These are phyloP conservation scores for Cephonodes hylas DNA, from an alignment of 2,888 invertebrate genomes.

Conservation along the genomic window DNA sequence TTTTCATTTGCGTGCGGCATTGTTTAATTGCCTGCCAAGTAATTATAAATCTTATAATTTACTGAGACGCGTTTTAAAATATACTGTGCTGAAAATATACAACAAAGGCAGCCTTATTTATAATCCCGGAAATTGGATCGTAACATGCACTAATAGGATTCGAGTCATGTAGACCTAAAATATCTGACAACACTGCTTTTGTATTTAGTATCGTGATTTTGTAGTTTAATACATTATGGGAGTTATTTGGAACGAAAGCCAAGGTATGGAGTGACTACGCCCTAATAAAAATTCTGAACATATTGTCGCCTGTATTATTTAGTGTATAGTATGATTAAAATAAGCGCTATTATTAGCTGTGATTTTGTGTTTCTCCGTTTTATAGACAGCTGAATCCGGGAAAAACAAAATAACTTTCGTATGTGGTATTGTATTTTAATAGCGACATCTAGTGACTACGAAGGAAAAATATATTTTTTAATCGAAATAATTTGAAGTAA, in stretches of 20 bases:
- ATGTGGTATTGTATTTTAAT: too few species aligned
- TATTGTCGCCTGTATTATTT: too few species aligned
- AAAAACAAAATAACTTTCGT: too few species aligned
- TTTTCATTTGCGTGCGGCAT: neutral
- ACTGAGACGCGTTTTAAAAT: neutral
- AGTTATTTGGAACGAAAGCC: neutral
- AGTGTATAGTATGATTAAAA: too few species aligned
- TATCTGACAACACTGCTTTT: neutral
- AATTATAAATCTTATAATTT: neutral
- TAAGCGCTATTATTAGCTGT: too few species aligned
- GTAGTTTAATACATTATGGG: neutral
- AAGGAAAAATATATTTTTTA: too few species aligned
- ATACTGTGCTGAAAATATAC: neutral
- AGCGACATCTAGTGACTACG: too few species aligned
- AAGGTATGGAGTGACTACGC: too few species aligned
- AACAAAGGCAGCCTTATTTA: neutral
- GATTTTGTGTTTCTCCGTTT: too few species aligned
- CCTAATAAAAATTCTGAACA: too few species aligned
- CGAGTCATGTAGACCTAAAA: neutral
- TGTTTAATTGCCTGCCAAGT: neutral
- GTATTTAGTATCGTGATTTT: neutral
- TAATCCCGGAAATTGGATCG: slow-evolving; percentile 15
- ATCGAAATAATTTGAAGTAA: too few species aligned
- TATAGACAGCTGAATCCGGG: too few species aligned
- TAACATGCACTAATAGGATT: neutral